Base-by-base conservation (phyloP, 2,797 vertebrate genomes). In the Cuniculus paca region DNA sequence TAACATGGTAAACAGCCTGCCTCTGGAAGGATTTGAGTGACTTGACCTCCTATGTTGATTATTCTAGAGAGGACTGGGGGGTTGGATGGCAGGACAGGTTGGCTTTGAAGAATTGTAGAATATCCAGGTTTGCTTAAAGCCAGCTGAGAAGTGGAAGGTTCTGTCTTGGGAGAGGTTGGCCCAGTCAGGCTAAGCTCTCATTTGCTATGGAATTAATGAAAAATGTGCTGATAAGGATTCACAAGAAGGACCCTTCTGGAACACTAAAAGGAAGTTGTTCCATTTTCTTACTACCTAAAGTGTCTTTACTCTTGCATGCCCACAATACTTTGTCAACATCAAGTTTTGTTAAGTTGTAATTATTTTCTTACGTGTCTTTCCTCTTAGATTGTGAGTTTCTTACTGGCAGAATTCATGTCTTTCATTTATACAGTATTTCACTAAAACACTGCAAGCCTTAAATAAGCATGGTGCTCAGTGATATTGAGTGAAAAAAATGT, bases 21-120 rank as follows among this genome's bases (percentile, higher is more conserved):
- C 36, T 96, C 63, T 70, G 70, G 58, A 83, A 82, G 48, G 45
- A 82, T 70, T n/a, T 39, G 13, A 87, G 45, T 90, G 77, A 86
- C 88, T 91, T 28, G 11, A 81, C 48, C 19, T 70, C 58, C 28
- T 26, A 3, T 74, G 16, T 45, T 85, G n/a, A 42, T 88, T 78
- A 86, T 52, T 96, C 68, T 88, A 50, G 83, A 83, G 42, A 63
- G 48, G 63, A 14, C 19, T 34, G 4, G 58, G 17, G 1, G 1
- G 8, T 54, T 85, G 63, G 60, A 24, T 28, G 52, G 22, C 9
- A 13, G 42, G 36, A 85, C 17, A 95, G 6, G 34, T 34, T 68
- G 50, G 24, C 10, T 80, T 82, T 39, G 24, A 58, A 68, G 9
- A 83, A 86, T 42, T 42, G 0, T 7, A 63, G 26, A 54, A 20